Evolutionary conservation across 2,113 vertebrate species (phyloP).

Genomic region (Psittacara wagleri): DNA sequence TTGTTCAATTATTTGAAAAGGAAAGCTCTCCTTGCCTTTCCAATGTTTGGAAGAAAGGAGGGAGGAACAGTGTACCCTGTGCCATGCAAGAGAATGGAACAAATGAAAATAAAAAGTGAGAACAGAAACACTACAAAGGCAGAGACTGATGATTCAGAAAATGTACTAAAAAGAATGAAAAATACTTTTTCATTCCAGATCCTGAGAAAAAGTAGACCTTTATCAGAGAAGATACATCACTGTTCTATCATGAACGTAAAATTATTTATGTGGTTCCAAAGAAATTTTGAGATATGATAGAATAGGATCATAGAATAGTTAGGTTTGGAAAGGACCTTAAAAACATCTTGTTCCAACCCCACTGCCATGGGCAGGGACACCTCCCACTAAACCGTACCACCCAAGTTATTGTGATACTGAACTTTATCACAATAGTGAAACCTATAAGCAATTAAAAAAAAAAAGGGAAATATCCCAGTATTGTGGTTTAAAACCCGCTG

Average conservation of each 20-base stretch:
- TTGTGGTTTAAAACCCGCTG: too few relatives aligned
- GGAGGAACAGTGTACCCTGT: fast-evolving
- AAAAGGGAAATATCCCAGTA: not conserved
- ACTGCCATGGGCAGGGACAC: too few relatives aligned
- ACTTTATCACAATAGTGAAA: not conserved
- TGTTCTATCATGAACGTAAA: not conserved
- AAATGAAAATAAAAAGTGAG: not conserved
- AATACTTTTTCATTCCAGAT: not conserved
- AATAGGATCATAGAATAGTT: too few relatives aligned
- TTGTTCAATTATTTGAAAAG: not conserved
- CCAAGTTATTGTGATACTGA: not conserved
- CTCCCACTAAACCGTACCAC: too few relatives aligned
- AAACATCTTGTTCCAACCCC: too few relatives aligned
- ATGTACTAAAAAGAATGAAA: not conserved
- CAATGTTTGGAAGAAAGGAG: not conserved
- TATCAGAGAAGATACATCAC: not conserved
- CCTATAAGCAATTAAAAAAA: not conserved
- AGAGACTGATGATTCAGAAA: not conserved
- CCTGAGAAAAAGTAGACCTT: not conserved
- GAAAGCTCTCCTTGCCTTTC: not conserved
- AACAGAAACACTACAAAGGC: not conserved
- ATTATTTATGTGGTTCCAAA: not conserved
- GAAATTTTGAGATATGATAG: not conserved
- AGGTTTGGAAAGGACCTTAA: too few relatives aligned
- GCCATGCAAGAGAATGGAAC: not conserved